Evolutionary conservation across 2,888 invertebrate genomes (phyloP).

Genomic region (Eulithis prunata): DNA sequence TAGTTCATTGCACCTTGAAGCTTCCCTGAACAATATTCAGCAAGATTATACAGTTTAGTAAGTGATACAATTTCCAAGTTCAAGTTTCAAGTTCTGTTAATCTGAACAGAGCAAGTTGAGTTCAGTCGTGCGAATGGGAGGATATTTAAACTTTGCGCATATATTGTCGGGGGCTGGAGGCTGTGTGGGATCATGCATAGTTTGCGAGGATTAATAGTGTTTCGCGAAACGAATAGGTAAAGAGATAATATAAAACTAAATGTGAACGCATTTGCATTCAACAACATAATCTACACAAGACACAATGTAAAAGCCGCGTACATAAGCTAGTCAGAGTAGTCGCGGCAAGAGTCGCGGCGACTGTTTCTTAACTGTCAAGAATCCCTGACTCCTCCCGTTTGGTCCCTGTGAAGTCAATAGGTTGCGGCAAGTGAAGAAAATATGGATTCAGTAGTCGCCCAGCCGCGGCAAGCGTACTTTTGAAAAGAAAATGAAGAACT

Average conservation of each 20-base stretch:
- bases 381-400: no score
- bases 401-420: no score
- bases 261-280: no score
- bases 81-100: slow-evolving; percentile 26
- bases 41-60: slow-evolving; percentile 7
- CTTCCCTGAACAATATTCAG: background rate
- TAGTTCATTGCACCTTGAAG: background rate
- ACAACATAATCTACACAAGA: no score
- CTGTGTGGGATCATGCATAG: slow-evolving; percentile 31
- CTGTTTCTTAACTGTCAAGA: no score
- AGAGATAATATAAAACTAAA: background rate
- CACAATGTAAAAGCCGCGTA: no score
- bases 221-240: slow-evolving; percentile 7
- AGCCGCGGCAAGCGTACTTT: no score
- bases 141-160: slow-evolving; percentile 41
- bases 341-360: no score
- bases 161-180: slow-evolving; percentile 41
- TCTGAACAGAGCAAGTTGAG: slow-evolving; percentile 19
- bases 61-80: slow-evolving; percentile 22
- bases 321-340: no score
- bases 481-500: no score
- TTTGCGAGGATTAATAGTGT: slow-evolving; percentile 17
- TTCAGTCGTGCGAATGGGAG: slow-evolving; percentile 40
- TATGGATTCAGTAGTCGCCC: no score
- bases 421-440: no score